Evolutionary conservation across 2,113 vertebrate genomes (phyloP).

Genomic region (Dicrurus megarhynchus): DNA sequence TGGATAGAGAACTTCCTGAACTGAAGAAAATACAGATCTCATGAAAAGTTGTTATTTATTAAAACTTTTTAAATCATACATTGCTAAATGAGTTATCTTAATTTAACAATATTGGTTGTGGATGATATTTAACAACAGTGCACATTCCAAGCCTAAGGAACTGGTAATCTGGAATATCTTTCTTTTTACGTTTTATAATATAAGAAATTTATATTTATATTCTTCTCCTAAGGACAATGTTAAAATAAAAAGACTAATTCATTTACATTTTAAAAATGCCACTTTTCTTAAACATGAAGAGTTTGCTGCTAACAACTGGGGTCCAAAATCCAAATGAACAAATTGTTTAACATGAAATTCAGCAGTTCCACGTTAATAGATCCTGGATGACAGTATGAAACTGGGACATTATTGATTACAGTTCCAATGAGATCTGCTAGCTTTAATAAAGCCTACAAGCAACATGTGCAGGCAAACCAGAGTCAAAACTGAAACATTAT

Average conservation of each 20-base stretch:
- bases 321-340: slow-evolving; percentile 4
- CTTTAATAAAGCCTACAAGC: slow-evolving; percentile 13
- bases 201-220: background rate
- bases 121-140: background rate
- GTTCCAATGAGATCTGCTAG: background rate
- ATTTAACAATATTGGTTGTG: background rate
- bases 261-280: background rate
- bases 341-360: slow-evolving; percentile 32
- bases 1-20: background rate
- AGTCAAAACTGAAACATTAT: slow-evolving; percentile 63
- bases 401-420: slow-evolving; percentile 39
- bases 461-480: slow-evolving; percentile 53
- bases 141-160: background rate
- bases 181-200: background rate
- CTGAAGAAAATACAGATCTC: background rate
- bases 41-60: background rate
- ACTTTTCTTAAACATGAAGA: background rate
- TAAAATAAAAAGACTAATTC: background rate
- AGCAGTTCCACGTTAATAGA: background rate
- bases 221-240: background rate
- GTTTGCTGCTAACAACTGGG: slow-evolving; percentile 1
- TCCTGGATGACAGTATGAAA: slow-evolving; percentile 15
- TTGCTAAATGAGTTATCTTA: background rate
- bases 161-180: background rate
- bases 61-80: background rate